Conservation (phyloP, 2,797 vertebrate species). For the Myotis planiceps region DNA sequence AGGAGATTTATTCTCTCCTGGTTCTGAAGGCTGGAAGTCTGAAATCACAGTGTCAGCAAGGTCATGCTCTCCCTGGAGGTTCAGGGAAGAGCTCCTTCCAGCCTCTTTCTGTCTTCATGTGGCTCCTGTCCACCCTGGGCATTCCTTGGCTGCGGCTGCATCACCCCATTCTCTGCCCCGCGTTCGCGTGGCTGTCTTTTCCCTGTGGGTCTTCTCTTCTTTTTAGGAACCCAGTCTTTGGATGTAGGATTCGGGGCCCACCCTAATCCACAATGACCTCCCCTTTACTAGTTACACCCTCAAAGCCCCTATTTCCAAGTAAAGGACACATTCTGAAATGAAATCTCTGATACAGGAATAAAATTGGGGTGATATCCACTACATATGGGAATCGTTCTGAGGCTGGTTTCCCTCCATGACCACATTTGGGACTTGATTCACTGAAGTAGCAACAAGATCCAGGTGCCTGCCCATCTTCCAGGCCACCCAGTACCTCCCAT, state of each 20-base stretch:
- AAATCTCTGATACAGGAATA: neutral
- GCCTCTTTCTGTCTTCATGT: neutral
- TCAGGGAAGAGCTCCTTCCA: neutral
- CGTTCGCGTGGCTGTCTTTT: neutral
- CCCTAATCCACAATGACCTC: neutral
- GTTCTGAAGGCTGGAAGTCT: neutral
- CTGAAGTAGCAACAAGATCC: neutral
- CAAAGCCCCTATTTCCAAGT: neutral
- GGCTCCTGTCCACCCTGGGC: neutral
- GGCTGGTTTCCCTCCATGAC: neutral
- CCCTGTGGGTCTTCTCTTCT: neutral
- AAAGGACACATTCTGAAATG: neutral
- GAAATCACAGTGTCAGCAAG: neutral
- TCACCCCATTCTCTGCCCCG: neutral
- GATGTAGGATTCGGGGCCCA: neutral
- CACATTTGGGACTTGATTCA: neutral
- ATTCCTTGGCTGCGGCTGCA: neutral
- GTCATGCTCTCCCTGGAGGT: neutral
- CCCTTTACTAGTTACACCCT: neutral
- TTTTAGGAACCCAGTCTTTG: neutral
- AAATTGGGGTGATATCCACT: neutral
- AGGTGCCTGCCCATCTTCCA: neutral
- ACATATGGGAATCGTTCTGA: neutral
- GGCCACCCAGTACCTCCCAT: fast-evolving
- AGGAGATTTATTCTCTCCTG: neutral